Evolutionary conservation across 2,113 vertebrate genomes (phyloP).

Genomic region (Callorhinus ursinus): DNA sequence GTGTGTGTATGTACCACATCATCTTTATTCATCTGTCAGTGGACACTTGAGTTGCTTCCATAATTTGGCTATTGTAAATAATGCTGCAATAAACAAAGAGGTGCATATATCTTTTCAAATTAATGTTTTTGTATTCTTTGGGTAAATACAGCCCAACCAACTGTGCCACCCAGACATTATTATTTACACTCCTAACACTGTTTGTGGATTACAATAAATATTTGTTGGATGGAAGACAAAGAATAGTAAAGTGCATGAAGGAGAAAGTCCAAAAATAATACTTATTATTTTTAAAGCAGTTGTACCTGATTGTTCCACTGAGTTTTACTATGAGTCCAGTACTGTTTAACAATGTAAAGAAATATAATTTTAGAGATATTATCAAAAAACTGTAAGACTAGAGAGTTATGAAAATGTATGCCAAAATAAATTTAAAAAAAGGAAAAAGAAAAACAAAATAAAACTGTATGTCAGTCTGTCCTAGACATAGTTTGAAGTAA

Average conservation of each 20-base stretch:
- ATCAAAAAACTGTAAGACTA: neutral
- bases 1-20: neutral
- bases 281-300: neutral
- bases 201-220: neutral
- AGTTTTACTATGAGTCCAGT: conserved; percentile 29
- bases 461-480: neutral
- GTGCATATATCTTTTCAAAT: neutral
- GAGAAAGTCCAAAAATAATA: conserved; percentile 32
- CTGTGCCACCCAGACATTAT: too few relatives aligned
- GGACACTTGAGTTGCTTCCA: neutral
- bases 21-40: neutral
- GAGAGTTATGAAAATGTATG: conserved; percentile 3
- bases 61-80: neutral
- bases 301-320: neutral
- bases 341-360: neutral
- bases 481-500: neutral
- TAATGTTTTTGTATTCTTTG: neutral
- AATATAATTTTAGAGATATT: neutral
- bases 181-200: neutral
- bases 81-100: neutral
- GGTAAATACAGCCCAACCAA: too few relatives aligned
- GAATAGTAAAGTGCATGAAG: neutral
- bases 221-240: conserved; percentile 26
- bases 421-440: neutral
- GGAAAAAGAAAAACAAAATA: too few relatives aligned